Conservation (phyloP, 1,140 invertebrate genomes). For the Heliconius hermathena region DNA sequence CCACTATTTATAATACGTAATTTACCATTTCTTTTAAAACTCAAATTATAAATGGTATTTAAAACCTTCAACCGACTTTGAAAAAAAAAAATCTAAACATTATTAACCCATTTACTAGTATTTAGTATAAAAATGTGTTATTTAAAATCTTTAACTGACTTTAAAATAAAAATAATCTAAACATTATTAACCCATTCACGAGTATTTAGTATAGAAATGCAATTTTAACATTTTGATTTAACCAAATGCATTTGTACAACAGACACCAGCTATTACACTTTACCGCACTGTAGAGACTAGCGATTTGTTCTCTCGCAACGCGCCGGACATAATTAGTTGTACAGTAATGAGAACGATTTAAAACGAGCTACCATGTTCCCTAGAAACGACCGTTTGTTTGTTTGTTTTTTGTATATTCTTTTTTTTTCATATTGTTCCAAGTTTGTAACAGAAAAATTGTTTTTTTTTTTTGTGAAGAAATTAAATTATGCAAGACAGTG, state of each 20-base stretch:
- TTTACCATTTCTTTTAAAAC: no score
- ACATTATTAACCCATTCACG: no score
- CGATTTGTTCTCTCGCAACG: constrained; percentile 38
- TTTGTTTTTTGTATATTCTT: not conserved
- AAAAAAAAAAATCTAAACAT: no score
- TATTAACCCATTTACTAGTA: no score
- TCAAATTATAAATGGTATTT: no score
- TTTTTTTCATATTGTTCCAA: constrained; percentile 17
- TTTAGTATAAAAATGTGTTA: no score
- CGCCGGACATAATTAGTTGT: constrained; percentile 39
- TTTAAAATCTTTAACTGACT: no score
- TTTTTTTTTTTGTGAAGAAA: not conserved
- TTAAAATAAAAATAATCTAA: no score
- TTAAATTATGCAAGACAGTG: not conserved
- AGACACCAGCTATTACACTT: constrained; percentile 36
- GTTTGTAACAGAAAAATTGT: not conserved
- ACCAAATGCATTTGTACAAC: constrained; percentile 34
- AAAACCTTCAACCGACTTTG: no score
- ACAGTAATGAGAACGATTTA: constrained; percentile 36
- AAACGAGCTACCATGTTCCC: constrained; percentile 31
- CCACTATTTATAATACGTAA: no score
- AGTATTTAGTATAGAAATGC: not conserved
- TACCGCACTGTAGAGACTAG: constrained; percentile 37
- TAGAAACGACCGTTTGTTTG: constrained; percentile 23
- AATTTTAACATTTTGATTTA: constrained; percentile 30